A percentile compares a stretch with the other conserved stretches of the same genome.
phyloP scores from a whole-genome alignment of 2,888 invertebrate genomes.

The Andrena praecox region DNA sequence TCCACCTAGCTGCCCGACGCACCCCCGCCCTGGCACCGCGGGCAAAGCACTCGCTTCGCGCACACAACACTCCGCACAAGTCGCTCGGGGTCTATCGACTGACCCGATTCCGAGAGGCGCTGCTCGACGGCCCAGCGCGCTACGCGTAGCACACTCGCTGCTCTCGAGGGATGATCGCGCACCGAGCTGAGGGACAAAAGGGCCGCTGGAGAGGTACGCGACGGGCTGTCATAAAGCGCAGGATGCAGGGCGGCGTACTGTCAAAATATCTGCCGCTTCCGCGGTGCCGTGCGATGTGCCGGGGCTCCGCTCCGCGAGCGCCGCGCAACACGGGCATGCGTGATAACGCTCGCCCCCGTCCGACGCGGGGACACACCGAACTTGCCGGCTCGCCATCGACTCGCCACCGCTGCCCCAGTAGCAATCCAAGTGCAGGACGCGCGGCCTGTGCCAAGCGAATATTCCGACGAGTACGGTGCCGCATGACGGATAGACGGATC shows the following conservation, averaged over 20 bases:
- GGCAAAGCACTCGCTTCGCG: slow-evolving; percentile 30
- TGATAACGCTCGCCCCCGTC: slow-evolving; percentile 63
- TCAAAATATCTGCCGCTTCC: slow-evolving; percentile 75
- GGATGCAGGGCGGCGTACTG: slow-evolving; percentile 77
- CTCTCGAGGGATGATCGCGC: background rate
- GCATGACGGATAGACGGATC: too few relatives aligned
- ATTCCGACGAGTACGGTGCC: too few relatives aligned
- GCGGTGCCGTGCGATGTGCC: slow-evolving; percentile 42
- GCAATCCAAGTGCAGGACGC: slow-evolving; percentile 47
- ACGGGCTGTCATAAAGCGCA: slow-evolving; percentile 53
- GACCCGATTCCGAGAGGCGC: slow-evolving; percentile 70
- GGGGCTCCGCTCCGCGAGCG: slow-evolving; percentile 49
- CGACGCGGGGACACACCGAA: slow-evolving; percentile 65
- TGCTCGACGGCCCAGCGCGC: slow-evolving; percentile 15
- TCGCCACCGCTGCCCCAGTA: slow-evolving; percentile 20
- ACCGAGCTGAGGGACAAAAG: background rate
- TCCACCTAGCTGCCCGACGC: background rate
- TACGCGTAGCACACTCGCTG: background rate
- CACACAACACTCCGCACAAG: slow-evolving; percentile 48
- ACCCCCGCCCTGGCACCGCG: background rate
- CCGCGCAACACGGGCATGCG: slow-evolving; percentile 76
- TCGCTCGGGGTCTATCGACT: slow-evolving; percentile 73
- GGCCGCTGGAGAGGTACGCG: slow-evolving; percentile 20
- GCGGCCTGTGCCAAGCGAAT: background rate
- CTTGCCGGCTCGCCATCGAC: slow-evolving; percentile 42